Evolutionary conservation across 1,140 invertebrate species (phyloP), one percentile per base, ranked within the genome.

Genomic region (Listronotus bonariensis): DNA sequence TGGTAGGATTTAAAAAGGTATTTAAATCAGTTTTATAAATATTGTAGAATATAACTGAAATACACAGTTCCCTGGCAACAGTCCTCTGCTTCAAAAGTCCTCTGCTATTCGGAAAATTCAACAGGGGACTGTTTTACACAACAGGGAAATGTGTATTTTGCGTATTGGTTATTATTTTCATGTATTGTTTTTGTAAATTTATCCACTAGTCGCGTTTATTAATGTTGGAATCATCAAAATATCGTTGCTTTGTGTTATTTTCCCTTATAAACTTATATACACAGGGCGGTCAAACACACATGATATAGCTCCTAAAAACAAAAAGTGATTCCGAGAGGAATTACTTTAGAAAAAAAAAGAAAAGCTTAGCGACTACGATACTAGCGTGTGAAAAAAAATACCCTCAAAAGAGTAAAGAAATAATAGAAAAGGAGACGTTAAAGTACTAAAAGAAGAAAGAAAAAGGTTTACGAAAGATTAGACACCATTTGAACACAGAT

Each of bases 381-480:
- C 17, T 0, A 63, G 64, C 55, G 40, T n/a, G n/a, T n/a, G 63
- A 64, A 46, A 64, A 69, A 68, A 72, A 73, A 73, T 68, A 72
- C 61, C 64, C 71, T n/a, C 20, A 63, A 66, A 69, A 73, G 45
- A 71, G 58, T 61, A 49, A 73, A 67, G 61, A 73, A 65, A 53
- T 69, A 58, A 72, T 57, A 66, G 69, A 69, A 55, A 72, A 71
- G 41, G 55, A 72, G 26, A 60, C 54, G 15, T 65, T 67, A 18
- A 72, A 72, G 18, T 72, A 71, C 26, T 66, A 67, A 38, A 61
- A 38, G 52, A 70, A 68, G 68, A 26, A 26, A 26, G 20, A 26
- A 26, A 74, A 72, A 59, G 68, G 60, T 62, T 61, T 60, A 7
- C 48, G 64, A 38, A 72, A 72, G 57, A 49, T 68, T 56, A 66